Base-by-base conservation (phyloP, 1,140 invertebrate species). In the Drosophila pallidifrons region DNA sequence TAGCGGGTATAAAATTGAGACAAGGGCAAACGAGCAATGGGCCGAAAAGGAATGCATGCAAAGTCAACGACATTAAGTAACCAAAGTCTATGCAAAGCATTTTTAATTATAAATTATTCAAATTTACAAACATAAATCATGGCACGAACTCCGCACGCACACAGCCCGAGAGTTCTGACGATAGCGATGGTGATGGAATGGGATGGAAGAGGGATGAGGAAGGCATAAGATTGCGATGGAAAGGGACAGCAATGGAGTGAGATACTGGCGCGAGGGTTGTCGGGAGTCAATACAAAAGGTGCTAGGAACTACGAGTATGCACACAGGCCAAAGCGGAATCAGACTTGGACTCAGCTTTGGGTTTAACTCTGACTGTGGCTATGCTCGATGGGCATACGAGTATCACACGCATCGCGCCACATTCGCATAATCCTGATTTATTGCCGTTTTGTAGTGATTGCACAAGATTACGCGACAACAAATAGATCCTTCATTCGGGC, bases 361-460 rank as follows among this genome's bases (percentile, higher is more conserved):
- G 32, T 15, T 68, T 72, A 75, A 58, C 70, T 75, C 11, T 46
- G 80, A 63, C 47, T 35, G 20, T 30, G 55, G 54, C 32, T 59
- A 3, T 30, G 54, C 5, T 35, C 16, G 61, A 10, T 47, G 30
- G 28, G 25, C 60, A 66, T 25, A 25, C 20, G 20, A 25, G 20
- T 79, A 76, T 83, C 88, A 85, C 78, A 85, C 88, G 80, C 86
- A 86, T 82, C 75, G 78, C 78, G 79, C 82, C 83, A 88, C 88
- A 91, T 91, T 91, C 88, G 83, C 85, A 91, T 91, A 91, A 91
- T 91, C 89, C 89, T 91, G 89, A 91, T 91, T 91, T 91, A 91
- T 91, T 91, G 81, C 89, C 81, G 65, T 91, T 89, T 89, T 91
- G 83, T 89, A 91, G 82, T 91, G 89, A 91, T 91, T 91, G 88